phyloP scores from a whole-genome alignment of 2,113 vertebrate species.

The Saguinus midas region DNA sequence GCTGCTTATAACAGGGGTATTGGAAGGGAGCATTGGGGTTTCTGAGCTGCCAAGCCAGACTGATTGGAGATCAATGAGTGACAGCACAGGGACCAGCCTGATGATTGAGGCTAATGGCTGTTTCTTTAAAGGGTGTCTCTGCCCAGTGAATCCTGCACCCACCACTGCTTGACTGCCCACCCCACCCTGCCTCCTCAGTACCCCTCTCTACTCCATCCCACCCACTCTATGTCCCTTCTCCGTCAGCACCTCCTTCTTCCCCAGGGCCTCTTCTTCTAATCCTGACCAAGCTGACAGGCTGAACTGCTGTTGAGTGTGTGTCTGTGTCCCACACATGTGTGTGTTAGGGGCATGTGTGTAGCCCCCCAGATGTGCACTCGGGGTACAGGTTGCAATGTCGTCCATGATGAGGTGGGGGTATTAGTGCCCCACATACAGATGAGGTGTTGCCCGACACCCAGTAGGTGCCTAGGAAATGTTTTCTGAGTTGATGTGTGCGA shows the following conservation, averaged over 20 bases:
- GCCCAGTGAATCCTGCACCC: background rate
- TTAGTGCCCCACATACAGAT: background rate
- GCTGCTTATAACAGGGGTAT: constrained; percentile 38
- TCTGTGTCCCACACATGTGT: background rate
- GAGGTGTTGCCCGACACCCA: background rate
- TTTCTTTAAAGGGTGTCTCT: constrained; percentile 17
- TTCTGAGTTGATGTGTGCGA: background rate
- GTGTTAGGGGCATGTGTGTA: background rate
- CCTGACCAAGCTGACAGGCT: background rate
- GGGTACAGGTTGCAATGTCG: background rate
- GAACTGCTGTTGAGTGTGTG: background rate
- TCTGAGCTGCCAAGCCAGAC: constrained; percentile 19
- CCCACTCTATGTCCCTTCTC: background rate
- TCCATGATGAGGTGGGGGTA: background rate
- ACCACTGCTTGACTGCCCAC: background rate
- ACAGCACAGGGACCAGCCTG: constrained; percentile 13
- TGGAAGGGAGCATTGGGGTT: background rate
- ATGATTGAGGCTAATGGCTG: background rate
- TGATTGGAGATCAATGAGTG: constrained; percentile 37
- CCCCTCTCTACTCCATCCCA: background rate
- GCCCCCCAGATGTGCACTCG: background rate
- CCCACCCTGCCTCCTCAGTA: background rate
- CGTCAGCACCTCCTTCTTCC: background rate
- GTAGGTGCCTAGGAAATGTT: constrained; percentile 23
- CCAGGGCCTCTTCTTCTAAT: background rate